These are phyloP conservation scores for Thereva nobilitata DNA, from an alignment of 2,888 invertebrate genomes.

Conservation along the genomic window DNA sequence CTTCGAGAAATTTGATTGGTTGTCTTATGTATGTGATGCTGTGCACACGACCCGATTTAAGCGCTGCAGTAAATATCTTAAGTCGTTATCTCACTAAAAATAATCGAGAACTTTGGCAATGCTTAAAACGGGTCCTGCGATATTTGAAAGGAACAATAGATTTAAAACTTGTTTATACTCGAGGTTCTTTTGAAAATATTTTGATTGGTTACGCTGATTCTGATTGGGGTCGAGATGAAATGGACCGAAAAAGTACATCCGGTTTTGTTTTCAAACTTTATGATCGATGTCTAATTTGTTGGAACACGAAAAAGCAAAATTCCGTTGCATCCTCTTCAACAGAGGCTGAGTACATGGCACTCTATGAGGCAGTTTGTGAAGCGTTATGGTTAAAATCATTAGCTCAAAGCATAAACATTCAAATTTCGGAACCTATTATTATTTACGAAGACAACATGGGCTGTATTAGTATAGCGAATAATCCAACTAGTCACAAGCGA, in stretches of 20 bases:
- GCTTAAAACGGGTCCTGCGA: constrained; percentile 30
- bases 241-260: constrained; percentile 39
- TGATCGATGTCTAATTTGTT: constrained; percentile 31
- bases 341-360: constrained; percentile 20
- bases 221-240: constrained; percentile 34
- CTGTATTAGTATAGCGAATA: constrained; percentile 38
- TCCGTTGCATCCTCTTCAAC: constrained; percentile 35
- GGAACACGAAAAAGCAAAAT: constrained; percentile 33
- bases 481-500: constrained; percentile 39
- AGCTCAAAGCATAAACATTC: constrained; percentile 20
- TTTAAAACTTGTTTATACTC: constrained; percentile 32
- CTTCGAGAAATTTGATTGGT: constrained; percentile 25
- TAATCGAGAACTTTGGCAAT: constrained; percentile 37
- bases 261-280: constrained; percentile 39
- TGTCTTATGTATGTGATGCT: constrained; percentile 42
- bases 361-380: constrained; percentile 30
- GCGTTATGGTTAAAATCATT: constrained; percentile 31
- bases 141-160: constrained; percentile 24
- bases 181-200: constrained; percentile 24
- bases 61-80: constrained; percentile 26
- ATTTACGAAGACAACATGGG: constrained; percentile 37
- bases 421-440: not conserved
- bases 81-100: constrained; percentile 39
- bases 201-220: constrained; percentile 36
- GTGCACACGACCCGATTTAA: constrained; percentile 41